Evolutionary conservation across 2,113 vertebrate genomes (phyloP), one percentile per base, ranked within the genome.

Genomic region (Oreotrochilus melanogaster): DNA sequence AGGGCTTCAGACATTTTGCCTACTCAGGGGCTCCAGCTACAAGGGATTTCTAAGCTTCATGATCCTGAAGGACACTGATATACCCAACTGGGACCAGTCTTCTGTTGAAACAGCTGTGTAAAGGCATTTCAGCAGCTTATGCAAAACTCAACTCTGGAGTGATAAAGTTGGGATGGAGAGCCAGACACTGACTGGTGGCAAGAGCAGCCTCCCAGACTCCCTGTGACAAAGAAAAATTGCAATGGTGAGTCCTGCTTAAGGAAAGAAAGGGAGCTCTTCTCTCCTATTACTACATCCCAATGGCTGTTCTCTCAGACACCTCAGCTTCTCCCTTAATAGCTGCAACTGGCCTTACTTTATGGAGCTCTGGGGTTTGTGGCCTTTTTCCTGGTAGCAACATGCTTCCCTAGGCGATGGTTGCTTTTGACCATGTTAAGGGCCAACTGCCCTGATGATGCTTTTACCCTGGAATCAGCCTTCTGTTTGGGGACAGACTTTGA

Each of bases 331-430:
- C 16, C 27, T 53, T 47, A 72, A 13, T 1, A 80, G 42, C 23
- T 76, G 15, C 18, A 72, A 60, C 50, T 57, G 39, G 0, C 13
- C 18, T 37, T 47, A 37, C 9, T 33, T 61, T 28, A 31, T 13
- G 3, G 16, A 12, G 6, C 54, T 92, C 9, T 2, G 5, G 16
- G 15, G 45, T 18, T 28, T 9, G 6, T 0, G 0, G 22, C 25
- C 31, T 78, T 74, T 35, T 28, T 51, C 12, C 19, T 62, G 23
- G n/a, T 33, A 67, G 24, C 9, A 62, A 17, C 0, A 0, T 39
- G 22, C 28, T 79, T 43, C 6, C 51, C 27, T 54, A 43, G 61
- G 18, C 15, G 5, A 27, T 1, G 1, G 58, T 0, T 81, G 28
- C 9, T 24, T 88, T 89, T 45, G 39, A 31, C 33, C 54, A 1